A percentile compares a stretch with the other conserved stretches of the same genome.
Conservation (phyloP, 2,888 invertebrate species). For the Orchestes rusci region DNA sequence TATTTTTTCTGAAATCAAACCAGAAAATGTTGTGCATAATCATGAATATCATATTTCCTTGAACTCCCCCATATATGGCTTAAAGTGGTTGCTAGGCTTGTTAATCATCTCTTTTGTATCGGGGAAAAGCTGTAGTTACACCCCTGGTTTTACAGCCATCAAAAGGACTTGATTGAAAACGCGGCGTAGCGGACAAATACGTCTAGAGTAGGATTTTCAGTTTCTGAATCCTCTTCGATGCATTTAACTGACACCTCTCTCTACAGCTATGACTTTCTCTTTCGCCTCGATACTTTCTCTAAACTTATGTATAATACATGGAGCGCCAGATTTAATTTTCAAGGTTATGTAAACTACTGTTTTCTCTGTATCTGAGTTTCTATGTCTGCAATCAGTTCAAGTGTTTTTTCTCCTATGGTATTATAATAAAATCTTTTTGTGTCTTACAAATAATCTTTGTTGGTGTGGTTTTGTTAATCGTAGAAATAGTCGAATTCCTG, state of each 20-base stretch:
- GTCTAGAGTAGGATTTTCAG: constrained; percentile 41
- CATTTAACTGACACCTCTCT: constrained; percentile 37
- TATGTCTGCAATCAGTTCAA: too few relatives aligned
- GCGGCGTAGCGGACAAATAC: constrained; percentile 42
- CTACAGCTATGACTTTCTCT: constrained; percentile 15
- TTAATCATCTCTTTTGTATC: constrained; percentile 30
- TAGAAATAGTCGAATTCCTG: too few relatives aligned
- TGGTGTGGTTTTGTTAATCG: too few relatives aligned
- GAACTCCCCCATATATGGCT: too few relatives aligned
- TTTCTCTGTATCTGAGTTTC: too few relatives aligned
- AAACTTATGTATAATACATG: not conserved
- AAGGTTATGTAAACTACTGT: constrained; percentile 4
- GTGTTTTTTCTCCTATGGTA: too few relatives aligned
- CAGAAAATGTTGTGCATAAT: too few relatives aligned
- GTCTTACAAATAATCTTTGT: too few relatives aligned
- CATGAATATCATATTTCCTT: too few relatives aligned
- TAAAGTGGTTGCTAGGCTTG: too few relatives aligned
- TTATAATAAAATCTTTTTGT: too few relatives aligned
- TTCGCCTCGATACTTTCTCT: constrained; percentile 13
- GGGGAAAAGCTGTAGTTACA: constrained; percentile 30
- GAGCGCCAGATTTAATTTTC: not conserved
- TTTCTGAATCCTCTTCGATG: constrained; percentile 37
- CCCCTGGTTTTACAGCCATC: constrained; percentile 29
- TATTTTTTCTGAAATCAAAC: too few relatives aligned
- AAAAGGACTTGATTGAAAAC: constrained; percentile 44